A percentile compares a stretch with the other conserved stretches of the same genome.
Conservation (phyloP, 2,888 invertebrate species). For the Neria commutata region DNA sequence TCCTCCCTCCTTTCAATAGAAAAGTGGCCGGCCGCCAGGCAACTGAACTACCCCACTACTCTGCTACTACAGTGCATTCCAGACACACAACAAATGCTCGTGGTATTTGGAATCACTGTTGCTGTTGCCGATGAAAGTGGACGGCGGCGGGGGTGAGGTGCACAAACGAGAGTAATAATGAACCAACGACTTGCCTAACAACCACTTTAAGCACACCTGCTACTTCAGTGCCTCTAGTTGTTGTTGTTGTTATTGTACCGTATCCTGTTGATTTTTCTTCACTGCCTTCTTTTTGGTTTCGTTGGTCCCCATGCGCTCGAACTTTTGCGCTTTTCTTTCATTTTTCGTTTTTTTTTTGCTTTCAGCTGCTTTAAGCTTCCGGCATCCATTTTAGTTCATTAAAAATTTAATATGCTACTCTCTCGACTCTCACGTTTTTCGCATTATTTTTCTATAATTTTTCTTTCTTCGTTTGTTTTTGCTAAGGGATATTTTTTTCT, state of each 20-base stretch:
- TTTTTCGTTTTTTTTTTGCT: slow-evolving; percentile 15
- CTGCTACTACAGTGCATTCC: no score
- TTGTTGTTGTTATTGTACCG: neutral
- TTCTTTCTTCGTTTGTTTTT: slow-evolving; percentile 5
- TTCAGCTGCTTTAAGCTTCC: slow-evolving; percentile 48
- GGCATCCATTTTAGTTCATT: slow-evolving; percentile 60
- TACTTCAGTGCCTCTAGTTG: slow-evolving; percentile 27
- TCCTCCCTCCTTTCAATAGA: neutral
- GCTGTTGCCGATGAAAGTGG: no score
- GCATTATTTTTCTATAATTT: slow-evolving; percentile 5
- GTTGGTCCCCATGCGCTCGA: neutral
- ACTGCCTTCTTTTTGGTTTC: neutral
- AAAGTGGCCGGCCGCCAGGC: no score
- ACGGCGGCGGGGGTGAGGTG: no score
- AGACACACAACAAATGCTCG: no score
- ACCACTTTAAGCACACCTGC: slow-evolving; percentile 42
- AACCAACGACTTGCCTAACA: slow-evolving; percentile 26
- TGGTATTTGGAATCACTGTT: no score
- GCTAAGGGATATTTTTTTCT: neutral
- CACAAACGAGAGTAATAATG: slow-evolving; percentile 7
- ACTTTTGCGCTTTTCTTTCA: slow-evolving; percentile 17
- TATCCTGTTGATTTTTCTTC: slow-evolving; percentile 26
- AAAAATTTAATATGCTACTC: slow-evolving; percentile 59
- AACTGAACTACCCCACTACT: no score
- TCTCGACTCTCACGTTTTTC: slow-evolving; percentile 34